Evolutionary conservation across 2,797 vertebrate genomes (phyloP).

Genomic region (Hylomyscus alleni): DNA sequence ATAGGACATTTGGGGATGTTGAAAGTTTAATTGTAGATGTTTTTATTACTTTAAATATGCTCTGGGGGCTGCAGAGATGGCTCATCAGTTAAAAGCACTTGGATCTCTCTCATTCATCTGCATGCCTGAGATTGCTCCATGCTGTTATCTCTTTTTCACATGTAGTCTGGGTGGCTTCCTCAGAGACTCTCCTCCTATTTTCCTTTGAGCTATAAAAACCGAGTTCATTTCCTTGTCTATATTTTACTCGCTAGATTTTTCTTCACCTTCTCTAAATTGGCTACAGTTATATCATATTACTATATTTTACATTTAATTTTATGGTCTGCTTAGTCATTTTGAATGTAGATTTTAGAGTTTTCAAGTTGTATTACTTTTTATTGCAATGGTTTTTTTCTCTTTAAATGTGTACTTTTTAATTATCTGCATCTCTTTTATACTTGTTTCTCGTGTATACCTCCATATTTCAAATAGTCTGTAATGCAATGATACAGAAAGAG

Average conservation of each 20-base stretch:
- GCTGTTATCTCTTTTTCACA: neutral
- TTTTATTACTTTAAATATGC: slow-evolving; percentile 43
- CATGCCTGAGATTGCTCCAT: neutral
- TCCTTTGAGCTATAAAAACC: neutral
- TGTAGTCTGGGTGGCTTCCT: neutral
- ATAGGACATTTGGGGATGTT: neutral
- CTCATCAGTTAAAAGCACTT: neutral
- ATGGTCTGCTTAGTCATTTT: slow-evolving; percentile 10
- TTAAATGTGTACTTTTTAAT: neutral
- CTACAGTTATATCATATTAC: slow-evolving; percentile 8
- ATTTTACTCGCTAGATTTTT: slow-evolving; percentile 24
- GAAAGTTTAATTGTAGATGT: neutral
- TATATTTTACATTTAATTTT: slow-evolving; percentile 47
- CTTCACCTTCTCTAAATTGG: slow-evolving; percentile 20
- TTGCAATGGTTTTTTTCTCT: neutral
- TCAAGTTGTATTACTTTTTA: neutral
- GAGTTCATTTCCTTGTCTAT: slow-evolving; percentile 14
- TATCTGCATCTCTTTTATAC: neutral
- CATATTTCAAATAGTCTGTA: neutral
- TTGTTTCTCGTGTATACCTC: neutral
- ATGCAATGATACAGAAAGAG: neutral
- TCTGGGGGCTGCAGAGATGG: neutral
- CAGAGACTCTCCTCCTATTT: neutral
- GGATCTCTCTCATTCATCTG: neutral
- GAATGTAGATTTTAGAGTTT: neutral